phyloP scores from a whole-genome alignment of 30 jellyfish, hydroid and myxozoan species.

The Aurelia coerulea region DNA sequence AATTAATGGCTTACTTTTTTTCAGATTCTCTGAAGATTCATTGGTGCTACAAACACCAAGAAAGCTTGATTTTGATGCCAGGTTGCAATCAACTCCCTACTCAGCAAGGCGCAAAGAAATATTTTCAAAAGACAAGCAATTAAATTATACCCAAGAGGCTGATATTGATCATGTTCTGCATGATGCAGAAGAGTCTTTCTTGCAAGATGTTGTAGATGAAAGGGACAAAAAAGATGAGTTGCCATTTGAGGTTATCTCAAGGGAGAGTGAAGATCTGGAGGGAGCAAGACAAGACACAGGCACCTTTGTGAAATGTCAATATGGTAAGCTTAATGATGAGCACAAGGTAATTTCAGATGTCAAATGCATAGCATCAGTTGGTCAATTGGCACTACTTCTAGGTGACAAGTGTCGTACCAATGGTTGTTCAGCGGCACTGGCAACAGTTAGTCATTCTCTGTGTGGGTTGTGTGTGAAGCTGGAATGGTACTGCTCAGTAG shows the following conservation, averaged over 20 bases:
- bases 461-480: conserved; percentile 32
- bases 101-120: too few species aligned
- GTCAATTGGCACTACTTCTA: conserved; percentile 6
- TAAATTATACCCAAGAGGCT: neutral
- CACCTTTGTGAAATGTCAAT: too few species aligned
- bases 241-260: neutral
- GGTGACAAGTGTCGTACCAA: conserved; percentile 22
- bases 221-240: neutral
- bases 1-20: too few species aligned
- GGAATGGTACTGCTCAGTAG: conserved; percentile 46
- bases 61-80: too few species aligned
- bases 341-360: too few species aligned
- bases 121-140: too few species aligned
- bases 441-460: neutral
- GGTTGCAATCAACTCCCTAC: too few species aligned
- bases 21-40: too few species aligned
- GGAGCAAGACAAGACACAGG: too few species aligned
- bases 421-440: neutral
- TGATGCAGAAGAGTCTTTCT: conserved; percentile 19
- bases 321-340: too few species aligned
- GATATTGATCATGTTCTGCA: neutral
- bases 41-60: too few species aligned
- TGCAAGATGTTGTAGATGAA: conserved; percentile 1
- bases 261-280: too few species aligned
- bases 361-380: conserved; percentile 18